Evolutionary conservation across 1,140 invertebrate genomes (phyloP).

Genomic region (Trachymyrmex cornetzi): DNA sequence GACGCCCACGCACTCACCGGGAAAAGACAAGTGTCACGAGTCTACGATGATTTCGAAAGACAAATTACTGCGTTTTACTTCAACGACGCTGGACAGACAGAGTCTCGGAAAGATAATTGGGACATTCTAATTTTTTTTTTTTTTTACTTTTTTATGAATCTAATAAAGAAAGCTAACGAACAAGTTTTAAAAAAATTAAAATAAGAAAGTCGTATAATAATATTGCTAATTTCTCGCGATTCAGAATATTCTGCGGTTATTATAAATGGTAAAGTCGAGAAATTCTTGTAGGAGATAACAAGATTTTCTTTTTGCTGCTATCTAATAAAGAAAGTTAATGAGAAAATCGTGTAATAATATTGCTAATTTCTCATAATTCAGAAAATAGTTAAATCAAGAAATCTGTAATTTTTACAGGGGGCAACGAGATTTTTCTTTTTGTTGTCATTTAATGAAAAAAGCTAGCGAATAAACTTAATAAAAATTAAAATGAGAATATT

Average conservation of each 20-base stretch:
- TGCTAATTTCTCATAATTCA: too few relatives aligned
- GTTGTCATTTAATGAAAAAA: too few relatives aligned
- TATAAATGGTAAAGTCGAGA: not conserved
- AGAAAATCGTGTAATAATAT: too few relatives aligned
- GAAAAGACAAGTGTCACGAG: slow-evolving; percentile 27
- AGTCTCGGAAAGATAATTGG: not conserved
- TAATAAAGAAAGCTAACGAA: not conserved
- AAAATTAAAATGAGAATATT: not conserved
- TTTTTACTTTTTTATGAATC: not conserved
- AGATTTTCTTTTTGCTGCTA: not conserved
- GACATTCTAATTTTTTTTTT: not conserved
- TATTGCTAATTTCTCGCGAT: not conserved
- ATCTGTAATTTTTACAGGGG: too few relatives aligned
- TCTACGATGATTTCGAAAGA: slow-evolving; percentile 33
- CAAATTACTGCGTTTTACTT: not conserved
- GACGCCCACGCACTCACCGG: not conserved
- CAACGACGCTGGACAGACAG: not conserved
- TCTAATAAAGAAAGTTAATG: too few relatives aligned
- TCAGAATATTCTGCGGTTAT: not conserved
- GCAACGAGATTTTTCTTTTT: too few relatives aligned
- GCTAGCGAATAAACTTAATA: not conserved
- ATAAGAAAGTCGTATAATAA: not conserved
- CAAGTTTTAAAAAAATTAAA: not conserved
- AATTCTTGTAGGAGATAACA: slow-evolving; percentile 1
- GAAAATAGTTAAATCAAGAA: too few relatives aligned